Percentiles rank a stretch among this genome's conserved stretches.
phyloP scores from a whole-genome alignment of 2,888 invertebrate species.

The Apamea crenata region DNA sequence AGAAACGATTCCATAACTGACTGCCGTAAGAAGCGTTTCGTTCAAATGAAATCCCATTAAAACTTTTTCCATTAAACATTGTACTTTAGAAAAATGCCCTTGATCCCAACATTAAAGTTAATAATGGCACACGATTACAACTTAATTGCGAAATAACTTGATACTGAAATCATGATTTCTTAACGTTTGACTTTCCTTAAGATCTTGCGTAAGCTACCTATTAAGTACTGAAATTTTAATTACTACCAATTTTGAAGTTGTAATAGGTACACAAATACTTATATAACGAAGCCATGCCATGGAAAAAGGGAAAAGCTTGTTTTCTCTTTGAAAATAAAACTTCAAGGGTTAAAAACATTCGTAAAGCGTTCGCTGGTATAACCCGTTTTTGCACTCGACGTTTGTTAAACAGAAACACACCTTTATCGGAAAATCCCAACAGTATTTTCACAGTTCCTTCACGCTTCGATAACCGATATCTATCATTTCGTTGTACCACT shows the following conservation, averaged over 20 bases:
- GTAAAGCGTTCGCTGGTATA: slow-evolving; percentile 35
- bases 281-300: not conserved
- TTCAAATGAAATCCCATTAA: slow-evolving; percentile 87
- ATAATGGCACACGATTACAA: slow-evolving; percentile 79
- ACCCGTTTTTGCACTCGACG: slow-evolving; percentile 45
- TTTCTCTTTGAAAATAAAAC: slow-evolving; percentile 35
- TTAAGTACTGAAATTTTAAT: slow-evolving; percentile 30
- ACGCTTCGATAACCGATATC: slow-evolving; percentile 41
- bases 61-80: slow-evolving; percentile 89
- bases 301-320: not conserved
- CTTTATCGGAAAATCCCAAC: slow-evolving; percentile 42
- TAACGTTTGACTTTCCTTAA: slow-evolving; percentile 68
- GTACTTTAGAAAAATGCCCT: slow-evolving; percentile 83
- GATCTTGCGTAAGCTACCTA: slow-evolving; percentile 46
- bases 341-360: slow-evolving; percentile 32
- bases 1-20: slow-evolving; percentile 79
- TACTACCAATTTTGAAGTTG: slow-evolving; percentile 28
- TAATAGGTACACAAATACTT: slow-evolving; percentile 8
- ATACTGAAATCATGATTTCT: slow-evolving; percentile 62
- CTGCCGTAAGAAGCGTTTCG: slow-evolving; percentile 75
- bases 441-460: slow-evolving; percentile 40
- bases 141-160: slow-evolving; percentile 77
- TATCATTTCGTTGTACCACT: slow-evolving; percentile 44
- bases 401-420: slow-evolving; percentile 51
- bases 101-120: slow-evolving; percentile 81